These are phyloP conservation scores for Slavum lentiscoides DNA, from an alignment of 2,888 invertebrate genomes.

Conservation along the genomic window DNA sequence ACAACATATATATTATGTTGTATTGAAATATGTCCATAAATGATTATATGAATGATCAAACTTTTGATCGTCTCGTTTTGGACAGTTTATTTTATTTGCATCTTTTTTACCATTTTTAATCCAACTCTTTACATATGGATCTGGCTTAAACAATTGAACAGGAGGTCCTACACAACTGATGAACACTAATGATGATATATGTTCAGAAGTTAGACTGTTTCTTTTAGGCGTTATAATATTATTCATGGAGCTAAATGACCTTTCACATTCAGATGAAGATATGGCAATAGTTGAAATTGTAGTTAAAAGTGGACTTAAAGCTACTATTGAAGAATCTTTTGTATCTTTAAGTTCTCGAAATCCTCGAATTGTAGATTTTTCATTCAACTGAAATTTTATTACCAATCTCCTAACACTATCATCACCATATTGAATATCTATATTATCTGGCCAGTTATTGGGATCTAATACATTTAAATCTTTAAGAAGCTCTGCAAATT, in stretches of 20 bases:
- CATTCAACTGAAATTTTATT: neutral
- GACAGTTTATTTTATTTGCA: neutral
- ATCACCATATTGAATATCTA: neutral
- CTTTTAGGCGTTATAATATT: neutral
- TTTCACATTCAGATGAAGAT: neutral
- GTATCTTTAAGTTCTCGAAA: neutral
- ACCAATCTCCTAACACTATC: neutral
- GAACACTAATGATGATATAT: neutral
- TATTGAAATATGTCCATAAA: neutral
- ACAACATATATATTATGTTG: neutral
- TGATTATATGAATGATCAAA: neutral
- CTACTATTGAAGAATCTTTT: neutral
- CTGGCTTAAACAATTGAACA: neutral
- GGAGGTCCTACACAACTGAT: neutral
- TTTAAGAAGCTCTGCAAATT: neutral
- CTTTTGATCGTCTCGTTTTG: neutral
- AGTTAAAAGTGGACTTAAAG: neutral
- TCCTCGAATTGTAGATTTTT: neutral
- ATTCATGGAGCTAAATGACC: neutral
- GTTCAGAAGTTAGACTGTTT: neutral
- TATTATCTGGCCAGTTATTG: neutral
- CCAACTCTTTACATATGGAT: neutral
- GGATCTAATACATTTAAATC: neutral
- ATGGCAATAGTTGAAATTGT: neutral
- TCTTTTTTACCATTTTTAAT: neutral